phyloP scores from a whole-genome alignment of 2,888 invertebrate genomes.

The Orchesella flavescens region DNA sequence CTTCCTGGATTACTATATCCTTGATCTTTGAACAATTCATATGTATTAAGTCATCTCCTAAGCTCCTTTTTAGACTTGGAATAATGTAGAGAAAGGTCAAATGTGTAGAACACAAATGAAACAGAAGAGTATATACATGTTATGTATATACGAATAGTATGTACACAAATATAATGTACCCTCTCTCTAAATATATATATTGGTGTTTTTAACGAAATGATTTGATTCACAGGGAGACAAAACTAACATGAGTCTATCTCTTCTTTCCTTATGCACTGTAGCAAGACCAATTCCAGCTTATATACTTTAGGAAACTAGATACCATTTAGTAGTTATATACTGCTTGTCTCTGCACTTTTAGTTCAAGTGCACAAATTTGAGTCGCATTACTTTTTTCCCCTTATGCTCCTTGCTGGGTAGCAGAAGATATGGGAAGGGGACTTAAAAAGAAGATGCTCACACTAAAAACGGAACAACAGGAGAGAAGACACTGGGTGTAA shows the following conservation, averaged over 20 bases:
- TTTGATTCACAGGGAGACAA: background rate
- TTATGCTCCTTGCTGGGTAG: constrained; percentile 59
- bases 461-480: constrained; percentile 19
- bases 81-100: constrained; percentile 44
- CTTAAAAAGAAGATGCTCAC: constrained; percentile 52
- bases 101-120: background rate
- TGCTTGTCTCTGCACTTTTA: constrained; percentile 65
- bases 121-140: background rate
- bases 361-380: constrained; percentile 65
- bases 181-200: too few species aligned
- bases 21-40: constrained; percentile 53
- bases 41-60: constrained; percentile 49
- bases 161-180: too few species aligned
- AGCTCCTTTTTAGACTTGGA: constrained; percentile 26
- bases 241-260: too few species aligned
- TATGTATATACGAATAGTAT: background rate
- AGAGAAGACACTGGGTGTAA: background rate
- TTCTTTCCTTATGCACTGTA: too few species aligned
- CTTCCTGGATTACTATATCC: constrained; percentile 7
- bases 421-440: constrained; percentile 49
- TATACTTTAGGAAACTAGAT: background rate
- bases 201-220: background rate
- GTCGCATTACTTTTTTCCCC: constrained; percentile 64
- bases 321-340: constrained; percentile 24
- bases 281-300: too few species aligned